Conservation (phyloP, 2,797 vertebrate genomes). For the Pseudochromis fuscus region DNA sequence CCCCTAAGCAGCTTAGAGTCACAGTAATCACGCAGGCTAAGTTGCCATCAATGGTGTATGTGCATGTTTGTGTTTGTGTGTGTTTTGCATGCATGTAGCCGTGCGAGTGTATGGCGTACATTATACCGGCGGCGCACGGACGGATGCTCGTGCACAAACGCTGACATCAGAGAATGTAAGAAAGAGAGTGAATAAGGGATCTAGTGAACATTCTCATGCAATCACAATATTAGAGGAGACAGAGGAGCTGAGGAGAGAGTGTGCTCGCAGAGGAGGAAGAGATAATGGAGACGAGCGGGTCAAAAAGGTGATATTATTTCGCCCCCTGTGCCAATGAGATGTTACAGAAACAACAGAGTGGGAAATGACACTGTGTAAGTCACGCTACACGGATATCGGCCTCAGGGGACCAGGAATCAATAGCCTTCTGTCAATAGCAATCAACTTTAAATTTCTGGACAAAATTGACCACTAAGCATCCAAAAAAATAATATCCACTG, state of each 20-base stretch:
- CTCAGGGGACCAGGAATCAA: conserved; percentile 55
- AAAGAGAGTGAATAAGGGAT: conserved; percentile 40
- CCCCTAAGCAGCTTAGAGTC: conserved; percentile 88
- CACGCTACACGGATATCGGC: conserved; percentile 36
- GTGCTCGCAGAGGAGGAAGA: conserved; percentile 16
- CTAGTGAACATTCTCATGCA: conserved; percentile 38
- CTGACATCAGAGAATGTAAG: conserved; percentile 43
- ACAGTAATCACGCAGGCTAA: conserved; percentile 86
- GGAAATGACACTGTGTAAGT: conserved; percentile 45
- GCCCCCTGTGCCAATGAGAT: conserved; percentile 35
- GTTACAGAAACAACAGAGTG: conserved; percentile 48
- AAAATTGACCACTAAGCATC: conserved; percentile 25
- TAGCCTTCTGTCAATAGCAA: conserved; percentile 56
- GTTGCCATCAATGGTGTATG: conserved; percentile 82
- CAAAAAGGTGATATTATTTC: conserved; percentile 44
- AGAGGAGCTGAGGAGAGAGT: conserved; percentile 25
- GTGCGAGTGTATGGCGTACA: conserved; percentile 20
- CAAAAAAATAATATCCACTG: conserved; percentile 4
- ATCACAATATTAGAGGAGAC: conserved; percentile 39
- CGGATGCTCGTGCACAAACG: background rate
- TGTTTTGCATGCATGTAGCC: conserved; percentile 28
- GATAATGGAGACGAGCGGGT: conserved; percentile 49
- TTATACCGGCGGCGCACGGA: conserved; percentile 31
- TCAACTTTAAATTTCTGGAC: conserved; percentile 49
- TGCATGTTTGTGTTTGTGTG: conserved; percentile 40